These are phyloP conservation scores for Mizuhopecten yessoensis DNA, from an alignment of 1,140 invertebrate species.

Conservation along the genomic window DNA sequence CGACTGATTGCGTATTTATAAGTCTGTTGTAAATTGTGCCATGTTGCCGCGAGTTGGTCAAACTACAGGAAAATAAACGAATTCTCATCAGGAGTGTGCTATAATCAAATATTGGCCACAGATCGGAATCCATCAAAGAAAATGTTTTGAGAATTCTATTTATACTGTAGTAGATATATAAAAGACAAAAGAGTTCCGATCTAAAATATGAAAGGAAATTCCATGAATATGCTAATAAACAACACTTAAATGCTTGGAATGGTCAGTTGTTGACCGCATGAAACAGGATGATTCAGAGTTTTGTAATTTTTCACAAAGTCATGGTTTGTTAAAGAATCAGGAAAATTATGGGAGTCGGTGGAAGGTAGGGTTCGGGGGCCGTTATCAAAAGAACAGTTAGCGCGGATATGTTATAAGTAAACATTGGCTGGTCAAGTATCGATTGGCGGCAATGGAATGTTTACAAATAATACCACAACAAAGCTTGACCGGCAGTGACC, in stretches of 20 bases:
- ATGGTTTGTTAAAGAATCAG: not conserved
- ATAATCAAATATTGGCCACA: not conserved
- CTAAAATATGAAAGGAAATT: not conserved
- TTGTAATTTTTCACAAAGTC: not conserved
- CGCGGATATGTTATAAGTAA: not conserved
- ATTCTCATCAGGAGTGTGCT: too few relatives aligned
- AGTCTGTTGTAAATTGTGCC: too few relatives aligned
- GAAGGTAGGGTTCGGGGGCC: not conserved
- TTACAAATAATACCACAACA: constrained; percentile 39
- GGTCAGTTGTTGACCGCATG: not conserved
- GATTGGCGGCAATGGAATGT: constrained; percentile 22
- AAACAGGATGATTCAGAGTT: not conserved
- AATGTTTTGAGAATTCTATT: not conserved
- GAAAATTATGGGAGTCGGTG: not conserved
- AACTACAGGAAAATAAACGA: too few relatives aligned
- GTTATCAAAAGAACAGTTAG: not conserved
- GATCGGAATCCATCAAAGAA: not conserved
- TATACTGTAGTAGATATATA: not conserved
- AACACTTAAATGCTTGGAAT: not conserved
- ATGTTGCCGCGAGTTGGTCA: too few relatives aligned
- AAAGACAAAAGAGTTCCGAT: not conserved
- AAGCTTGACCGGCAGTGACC: constrained; percentile 12
- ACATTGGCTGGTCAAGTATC: constrained; percentile 15
- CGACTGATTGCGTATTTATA: too few relatives aligned
- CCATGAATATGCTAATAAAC: not conserved